Evolutionary conservation across 2,113 vertebrate genomes (phyloP).

Genomic region (Gymnogyps californianus): DNA sequence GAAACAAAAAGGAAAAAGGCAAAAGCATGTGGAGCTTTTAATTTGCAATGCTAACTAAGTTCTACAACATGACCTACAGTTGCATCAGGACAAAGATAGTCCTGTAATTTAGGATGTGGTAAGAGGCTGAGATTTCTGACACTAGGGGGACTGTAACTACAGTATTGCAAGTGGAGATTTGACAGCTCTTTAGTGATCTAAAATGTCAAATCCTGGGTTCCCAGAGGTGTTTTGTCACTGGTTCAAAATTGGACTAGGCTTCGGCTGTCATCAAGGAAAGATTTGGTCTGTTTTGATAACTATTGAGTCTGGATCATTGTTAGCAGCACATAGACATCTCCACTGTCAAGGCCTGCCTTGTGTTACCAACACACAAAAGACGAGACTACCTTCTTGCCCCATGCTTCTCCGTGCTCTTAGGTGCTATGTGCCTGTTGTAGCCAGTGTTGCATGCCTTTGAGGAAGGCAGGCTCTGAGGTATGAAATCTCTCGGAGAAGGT

Average conservation of each 20-base stretch:
- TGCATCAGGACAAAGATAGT: not conserved
- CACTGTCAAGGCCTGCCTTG: not conserved
- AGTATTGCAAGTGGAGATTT: not conserved
- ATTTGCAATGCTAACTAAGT: not conserved
- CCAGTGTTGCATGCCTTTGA: not conserved
- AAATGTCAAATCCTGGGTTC: not conserved
- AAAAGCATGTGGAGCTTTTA: not conserved
- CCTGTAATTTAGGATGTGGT: not conserved
- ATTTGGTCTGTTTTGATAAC: not conserved
- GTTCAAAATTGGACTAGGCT: not conserved
- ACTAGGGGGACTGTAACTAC: not conserved
- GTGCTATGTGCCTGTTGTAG: not conserved
- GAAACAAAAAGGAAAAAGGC: not conserved
- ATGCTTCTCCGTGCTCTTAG: accelerated
- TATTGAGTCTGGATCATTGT: not conserved
- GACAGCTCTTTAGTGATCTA: not conserved
- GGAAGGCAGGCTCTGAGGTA: not conserved
- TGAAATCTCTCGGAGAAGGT: not conserved
- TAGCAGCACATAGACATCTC: not conserved
- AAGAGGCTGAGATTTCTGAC: not conserved
- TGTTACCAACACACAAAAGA: not conserved
- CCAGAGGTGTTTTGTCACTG: not conserved
- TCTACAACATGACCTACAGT: not conserved
- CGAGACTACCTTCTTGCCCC: not conserved
- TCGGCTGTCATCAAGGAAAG: not conserved